These are phyloP conservation scores for Chaenocephalus aceratus DNA, from an alignment of 2,113 vertebrate species.

Conservation along the genomic window DNA sequence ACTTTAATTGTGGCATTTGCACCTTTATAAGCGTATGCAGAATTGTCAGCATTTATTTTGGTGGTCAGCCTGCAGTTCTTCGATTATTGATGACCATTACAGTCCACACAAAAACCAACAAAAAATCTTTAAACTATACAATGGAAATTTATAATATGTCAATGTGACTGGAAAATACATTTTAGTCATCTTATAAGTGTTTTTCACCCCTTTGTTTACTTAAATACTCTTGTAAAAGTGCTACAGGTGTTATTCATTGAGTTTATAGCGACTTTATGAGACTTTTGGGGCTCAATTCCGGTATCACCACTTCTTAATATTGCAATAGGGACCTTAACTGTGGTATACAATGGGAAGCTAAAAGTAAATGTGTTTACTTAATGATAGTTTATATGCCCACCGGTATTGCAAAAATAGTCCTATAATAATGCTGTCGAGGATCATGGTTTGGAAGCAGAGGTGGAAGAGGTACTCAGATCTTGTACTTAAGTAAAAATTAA, in stretches of 20 bases:
- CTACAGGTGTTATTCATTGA: neutral
- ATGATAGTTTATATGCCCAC: neutral
- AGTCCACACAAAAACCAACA: neutral
- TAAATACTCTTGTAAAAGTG: neutral
- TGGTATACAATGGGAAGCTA: neutral
- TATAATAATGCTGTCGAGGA: neutral
- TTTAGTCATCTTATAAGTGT: neutral
- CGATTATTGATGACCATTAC: neutral
- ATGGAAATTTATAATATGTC: neutral
- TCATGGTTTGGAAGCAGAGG: neutral
- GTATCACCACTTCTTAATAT: neutral
- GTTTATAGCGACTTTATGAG: neutral
- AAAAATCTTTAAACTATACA: neutral
- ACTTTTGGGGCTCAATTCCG: neutral
- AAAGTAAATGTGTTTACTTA: neutral
- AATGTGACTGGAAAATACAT: neutral
- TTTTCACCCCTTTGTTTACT: neutral
- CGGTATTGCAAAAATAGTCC: neutral
- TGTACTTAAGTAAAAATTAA: too few species aligned
- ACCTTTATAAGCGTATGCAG: neutral
- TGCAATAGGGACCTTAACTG: neutral
- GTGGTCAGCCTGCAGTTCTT: neutral
- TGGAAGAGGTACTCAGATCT: too few species aligned
- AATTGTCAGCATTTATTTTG: slow-evolving; percentile 9
- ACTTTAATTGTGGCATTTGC: neutral